Base-by-base conservation (phyloP, 2,888 invertebrate species). In the Rotaria macrura region DNA sequence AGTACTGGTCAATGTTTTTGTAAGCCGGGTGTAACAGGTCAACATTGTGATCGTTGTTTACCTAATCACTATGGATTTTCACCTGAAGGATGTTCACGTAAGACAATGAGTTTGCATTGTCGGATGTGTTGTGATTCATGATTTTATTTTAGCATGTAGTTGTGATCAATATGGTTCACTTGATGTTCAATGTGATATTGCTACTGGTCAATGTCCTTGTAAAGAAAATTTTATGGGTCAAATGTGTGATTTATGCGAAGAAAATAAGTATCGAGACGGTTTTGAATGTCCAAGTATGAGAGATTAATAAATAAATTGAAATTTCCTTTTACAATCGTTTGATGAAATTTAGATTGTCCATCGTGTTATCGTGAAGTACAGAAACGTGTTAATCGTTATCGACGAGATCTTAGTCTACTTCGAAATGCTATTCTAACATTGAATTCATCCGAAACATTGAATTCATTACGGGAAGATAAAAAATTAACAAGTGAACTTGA, bases 191-290 rank as follows among this genome's bases (percentile, higher is more conserved):
- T 91, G 91, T 88, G 89, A 90, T 87, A 88, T 88, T 1, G 86
- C 85, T 14, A 89, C 87, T 17, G 91, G 91, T n/a, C 89, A 90
- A 87, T 91, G 91, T 87, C 88, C 88, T 2, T 91, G 91, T 88
- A 88, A 88, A 85, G 88, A 89, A 40, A 89, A 90, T 86, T 90
- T 91, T 29, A 87, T 87, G 40, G 91, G 91, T 1, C 87, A 88
- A 23, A 88, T 88, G 87, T 91, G 91, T 89, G 89, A 90, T 86
- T 84, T 87, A 84, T 91, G 91, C 88, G 88, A 87, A 40, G 87
- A 87, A 7, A 90, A 91, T 10, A 79, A 79, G 43, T 79, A 79
- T 43, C 79, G 79, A 43, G 79, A 79, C 34, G 79, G 79, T 43
- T 79, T 43, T 14, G 79, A 79, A 79, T 79, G 79, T 79, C 79